phyloP scores from a whole-genome alignment of 2,888 invertebrate genomes.

The Lacanobia oleracea region DNA sequence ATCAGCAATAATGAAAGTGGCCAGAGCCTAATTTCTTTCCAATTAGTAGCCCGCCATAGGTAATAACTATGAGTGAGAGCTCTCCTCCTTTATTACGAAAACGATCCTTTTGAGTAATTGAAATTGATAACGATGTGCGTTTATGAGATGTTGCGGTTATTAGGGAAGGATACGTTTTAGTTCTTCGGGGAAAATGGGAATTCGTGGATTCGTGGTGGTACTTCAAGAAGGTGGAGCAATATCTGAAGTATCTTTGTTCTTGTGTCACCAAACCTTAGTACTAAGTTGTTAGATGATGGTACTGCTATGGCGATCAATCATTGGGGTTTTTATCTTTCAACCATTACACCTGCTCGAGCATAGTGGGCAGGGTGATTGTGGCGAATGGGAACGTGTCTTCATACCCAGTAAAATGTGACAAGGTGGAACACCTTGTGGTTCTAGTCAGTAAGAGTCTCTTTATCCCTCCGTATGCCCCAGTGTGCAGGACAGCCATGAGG shows the following conservation, averaged over 20 bases:
- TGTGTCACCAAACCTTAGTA: no score
- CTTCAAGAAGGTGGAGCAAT: no score
- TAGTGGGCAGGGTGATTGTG: no score
- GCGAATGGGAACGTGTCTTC: no score
- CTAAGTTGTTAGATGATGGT: neutral
- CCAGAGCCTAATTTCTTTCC: slow-evolving; percentile 50
- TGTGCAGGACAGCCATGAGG: no score
- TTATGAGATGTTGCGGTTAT: slow-evolving; percentile 4
- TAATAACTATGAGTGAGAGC: slow-evolving; percentile 25
- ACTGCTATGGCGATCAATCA: no score
- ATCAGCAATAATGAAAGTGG: slow-evolving; percentile 31
- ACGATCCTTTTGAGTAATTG: slow-evolving; percentile 65
- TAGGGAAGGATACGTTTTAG: neutral
- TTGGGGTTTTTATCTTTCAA: neutral
- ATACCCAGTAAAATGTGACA: no score
- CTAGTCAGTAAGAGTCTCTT: no score
- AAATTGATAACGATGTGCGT: slow-evolving; percentile 53
- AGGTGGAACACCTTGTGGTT: no score
- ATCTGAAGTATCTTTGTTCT: no score
- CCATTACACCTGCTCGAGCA: no score
- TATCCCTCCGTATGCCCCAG: no score
- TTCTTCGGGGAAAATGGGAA: neutral
- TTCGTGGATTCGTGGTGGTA: neutral
- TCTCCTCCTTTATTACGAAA: slow-evolving; percentile 22
- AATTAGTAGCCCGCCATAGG: slow-evolving; percentile 44